Conservation (phyloP, 2,888 invertebrate genomes). For the Temnothorax unifasciatus region DNA sequence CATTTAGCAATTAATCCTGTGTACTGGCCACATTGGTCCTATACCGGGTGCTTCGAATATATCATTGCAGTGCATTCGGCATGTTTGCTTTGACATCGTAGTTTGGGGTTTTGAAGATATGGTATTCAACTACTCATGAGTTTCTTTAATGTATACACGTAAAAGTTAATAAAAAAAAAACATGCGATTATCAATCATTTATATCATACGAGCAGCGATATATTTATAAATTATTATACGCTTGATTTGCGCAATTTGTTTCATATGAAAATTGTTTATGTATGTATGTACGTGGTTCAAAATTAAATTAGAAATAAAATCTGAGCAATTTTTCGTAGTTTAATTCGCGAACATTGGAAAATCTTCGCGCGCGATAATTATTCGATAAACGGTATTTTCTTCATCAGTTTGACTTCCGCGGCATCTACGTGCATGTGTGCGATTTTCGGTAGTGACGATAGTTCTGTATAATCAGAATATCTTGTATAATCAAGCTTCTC, state of each 20-base stretch:
- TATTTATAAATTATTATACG: background rate
- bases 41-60: background rate
- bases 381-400: background rate
- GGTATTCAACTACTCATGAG: background rate
- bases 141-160: background rate
- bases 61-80: background rate
- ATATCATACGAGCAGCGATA: background rate
- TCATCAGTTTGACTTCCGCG: background rate
- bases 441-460: background rate
- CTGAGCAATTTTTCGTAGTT: background rate
- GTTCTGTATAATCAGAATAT: constrained; percentile 21
- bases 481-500: constrained; percentile 23
- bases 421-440: background rate
- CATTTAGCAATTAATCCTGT: constrained; percentile 37
- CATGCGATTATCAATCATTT: background rate
- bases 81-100: background rate
- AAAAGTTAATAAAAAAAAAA: constrained; percentile 15
- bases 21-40: constrained; percentile 2
- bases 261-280: background rate
- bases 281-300: background rate
- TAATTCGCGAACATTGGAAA: background rate
- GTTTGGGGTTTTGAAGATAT: background rate
- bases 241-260: background rate
- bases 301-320: background rate
- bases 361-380: background rate